Evolutionary conservation across 2,888 invertebrate genomes (phyloP).

Genomic region (Agonopterix heracliana): DNA sequence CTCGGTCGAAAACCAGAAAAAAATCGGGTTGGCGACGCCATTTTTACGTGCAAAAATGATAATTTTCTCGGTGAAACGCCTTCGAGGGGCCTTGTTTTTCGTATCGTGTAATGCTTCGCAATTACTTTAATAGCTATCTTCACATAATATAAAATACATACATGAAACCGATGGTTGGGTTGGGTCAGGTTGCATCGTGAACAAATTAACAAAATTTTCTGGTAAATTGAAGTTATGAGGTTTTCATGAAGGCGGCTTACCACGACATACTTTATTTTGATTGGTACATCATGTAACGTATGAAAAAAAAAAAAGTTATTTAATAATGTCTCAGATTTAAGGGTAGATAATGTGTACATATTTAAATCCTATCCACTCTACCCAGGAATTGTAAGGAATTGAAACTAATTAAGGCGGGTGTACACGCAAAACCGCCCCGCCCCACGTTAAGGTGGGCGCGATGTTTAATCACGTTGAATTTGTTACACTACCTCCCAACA

Average conservation of each 20-base stretch:
- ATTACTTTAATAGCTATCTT: constrained; percentile 59
- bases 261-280: not conserved
- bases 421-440: constrained; percentile 13
- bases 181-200: constrained; percentile 9
- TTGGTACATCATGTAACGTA: no score
- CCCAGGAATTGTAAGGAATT: constrained; percentile 8
- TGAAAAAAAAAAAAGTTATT: no score
- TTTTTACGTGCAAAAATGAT: constrained; percentile 48
- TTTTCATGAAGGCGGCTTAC: not conserved
- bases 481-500: constrained; percentile 23
- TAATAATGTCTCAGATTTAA: no score
- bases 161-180: constrained; percentile 12
- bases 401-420: constrained; percentile 15
- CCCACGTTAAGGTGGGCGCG: constrained; percentile 11
- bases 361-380: no score
- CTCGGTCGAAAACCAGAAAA: constrained; percentile 29
- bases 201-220: constrained; percentile 7
- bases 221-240: not conserved
- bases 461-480: constrained; percentile 32
- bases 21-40: constrained; percentile 37
- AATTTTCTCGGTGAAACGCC: constrained; percentile 48
- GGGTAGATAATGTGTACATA: no score
- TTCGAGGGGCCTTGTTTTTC: constrained; percentile 33
- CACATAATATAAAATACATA: constrained; percentile 35
- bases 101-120: constrained; percentile 41